Percentiles rank a stretch among this genome's conserved stretches.
Conservation (phyloP, 2,113 vertebrate species). For the Laterallus jamaicensis region DNA sequence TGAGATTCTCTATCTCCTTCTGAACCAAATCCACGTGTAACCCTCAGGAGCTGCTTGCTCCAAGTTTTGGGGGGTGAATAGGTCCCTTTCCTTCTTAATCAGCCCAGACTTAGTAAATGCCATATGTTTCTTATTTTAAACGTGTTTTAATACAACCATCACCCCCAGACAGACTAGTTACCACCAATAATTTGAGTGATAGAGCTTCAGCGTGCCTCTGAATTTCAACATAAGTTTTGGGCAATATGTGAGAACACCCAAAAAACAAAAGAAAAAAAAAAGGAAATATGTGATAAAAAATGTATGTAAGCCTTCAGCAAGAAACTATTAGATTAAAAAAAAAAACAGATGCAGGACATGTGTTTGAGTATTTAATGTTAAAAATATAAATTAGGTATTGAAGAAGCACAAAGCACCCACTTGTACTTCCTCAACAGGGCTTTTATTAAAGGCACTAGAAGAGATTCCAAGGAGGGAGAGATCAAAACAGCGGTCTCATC, state of each 20-base stretch:
- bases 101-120: background rate
- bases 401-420: slow-evolving; percentile 26
- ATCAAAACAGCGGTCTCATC: slow-evolving; percentile 11
- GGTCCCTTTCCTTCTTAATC: background rate
- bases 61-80: background rate
- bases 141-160: background rate
- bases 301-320: background rate
- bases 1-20: slow-evolving; percentile 8
- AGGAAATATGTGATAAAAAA: background rate
- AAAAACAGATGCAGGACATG: background rate
- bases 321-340: background rate
- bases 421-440: slow-evolving; percentile 13
- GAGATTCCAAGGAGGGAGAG: background rate
- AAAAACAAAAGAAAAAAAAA: background rate
- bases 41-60: background rate
- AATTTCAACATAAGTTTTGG: background rate
- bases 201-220: background rate
- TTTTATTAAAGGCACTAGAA: slow-evolving; percentile 43
- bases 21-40: background rate
- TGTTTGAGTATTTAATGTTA: slow-evolving; percentile 33
- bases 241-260: accelerated
- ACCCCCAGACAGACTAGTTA: background rate
- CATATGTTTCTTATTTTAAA: background rate
- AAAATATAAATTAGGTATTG: slow-evolving; percentile 29
- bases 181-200: background rate